Evolutionary conservation across 2,797 vertebrate genomes (phyloP).

Genomic region (Coracias cyanogaster): DNA sequence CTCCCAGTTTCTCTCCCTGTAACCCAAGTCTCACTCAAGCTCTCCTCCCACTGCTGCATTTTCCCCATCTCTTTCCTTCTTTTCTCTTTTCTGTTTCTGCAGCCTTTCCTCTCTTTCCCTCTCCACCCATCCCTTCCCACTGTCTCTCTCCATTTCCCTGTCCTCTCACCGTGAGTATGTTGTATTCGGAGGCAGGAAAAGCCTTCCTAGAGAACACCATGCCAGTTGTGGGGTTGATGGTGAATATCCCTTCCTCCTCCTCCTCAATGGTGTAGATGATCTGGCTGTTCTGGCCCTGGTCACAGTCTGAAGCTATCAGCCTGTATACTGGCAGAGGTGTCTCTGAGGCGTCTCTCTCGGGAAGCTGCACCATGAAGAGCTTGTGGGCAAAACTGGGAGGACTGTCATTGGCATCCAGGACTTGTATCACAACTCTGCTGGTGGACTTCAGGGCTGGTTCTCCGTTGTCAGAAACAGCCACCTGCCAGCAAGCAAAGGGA

Average conservation of each 20-base stretch:
- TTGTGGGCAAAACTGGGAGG: slow-evolving; percentile 91
- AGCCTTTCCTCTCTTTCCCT: not conserved
- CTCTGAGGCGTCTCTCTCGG: slow-evolving; percentile 71
- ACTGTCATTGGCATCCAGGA: slow-evolving; percentile 92
- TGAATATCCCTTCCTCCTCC: slow-evolving; percentile 79
- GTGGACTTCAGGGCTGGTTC: slow-evolving; percentile 87
- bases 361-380: slow-evolving; percentile 89
- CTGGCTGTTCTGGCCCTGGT: slow-evolving; percentile 87
- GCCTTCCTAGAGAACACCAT: slow-evolving; percentile 83
- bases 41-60: not conserved
- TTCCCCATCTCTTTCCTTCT: not conserved
- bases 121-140: not conserved
- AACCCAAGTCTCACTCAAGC: not conserved
- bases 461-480: slow-evolving; percentile 91
- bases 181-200: slow-evolving; percentile 90
- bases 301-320: slow-evolving; percentile 89
- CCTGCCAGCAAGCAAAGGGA: slow-evolving; percentile 78
- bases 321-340: slow-evolving; percentile 82
- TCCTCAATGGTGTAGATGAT: slow-evolving; percentile 90
- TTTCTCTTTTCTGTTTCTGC: not conserved
- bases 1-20: not conserved
- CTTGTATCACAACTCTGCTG: slow-evolving; percentile 87
- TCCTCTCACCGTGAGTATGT: slow-evolving; percentile 89
- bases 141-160: not conserved
- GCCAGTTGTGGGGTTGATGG: slow-evolving; percentile 85